Evolutionary conservation across 2,888 invertebrate species (phyloP).

Genomic region (Melieria picta): DNA sequence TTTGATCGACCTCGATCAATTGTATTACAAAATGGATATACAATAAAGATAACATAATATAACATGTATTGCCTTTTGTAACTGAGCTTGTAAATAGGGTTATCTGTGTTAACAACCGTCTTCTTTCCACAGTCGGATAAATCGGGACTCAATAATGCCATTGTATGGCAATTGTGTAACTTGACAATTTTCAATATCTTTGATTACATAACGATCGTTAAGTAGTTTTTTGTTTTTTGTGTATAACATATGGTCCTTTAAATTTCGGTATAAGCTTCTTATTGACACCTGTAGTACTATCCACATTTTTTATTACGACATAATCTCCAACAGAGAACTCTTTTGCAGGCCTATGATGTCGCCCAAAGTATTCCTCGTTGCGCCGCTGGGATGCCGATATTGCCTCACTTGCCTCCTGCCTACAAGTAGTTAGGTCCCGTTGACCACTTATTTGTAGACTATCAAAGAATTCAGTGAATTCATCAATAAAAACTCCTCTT

Average conservation of each 20-base stretch:
- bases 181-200: conserved; percentile 24
- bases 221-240: conserved; percentile 45
- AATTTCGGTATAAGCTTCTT: conserved; percentile 39
- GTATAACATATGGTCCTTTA: conserved; percentile 35
- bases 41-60: background rate
- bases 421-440: conserved; percentile 16
- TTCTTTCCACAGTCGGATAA: conserved; percentile 25
- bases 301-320: conserved; percentile 47
- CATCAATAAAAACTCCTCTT: conserved; percentile 3
- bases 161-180: conserved; percentile 31
- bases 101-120: background rate
- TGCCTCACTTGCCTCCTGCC: conserved; percentile 19
- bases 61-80: background rate
- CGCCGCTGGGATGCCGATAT: conserved; percentile 24
- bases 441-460: conserved; percentile 1
- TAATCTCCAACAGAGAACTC: conserved; percentile 19
- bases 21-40: background rate
- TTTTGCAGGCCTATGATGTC: conserved; percentile 16
- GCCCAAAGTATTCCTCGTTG: conserved; percentile 27
- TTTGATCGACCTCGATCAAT: conserved; percentile 7
- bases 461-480: conserved; percentile 20
- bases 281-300: conserved; percentile 42
- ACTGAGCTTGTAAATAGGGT: background rate
- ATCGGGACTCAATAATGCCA: conserved; percentile 23
- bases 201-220: conserved; percentile 41